phyloP scores from a whole-genome alignment of 2,888 invertebrate genomes.

The Pachydiplax longipennis region DNA sequence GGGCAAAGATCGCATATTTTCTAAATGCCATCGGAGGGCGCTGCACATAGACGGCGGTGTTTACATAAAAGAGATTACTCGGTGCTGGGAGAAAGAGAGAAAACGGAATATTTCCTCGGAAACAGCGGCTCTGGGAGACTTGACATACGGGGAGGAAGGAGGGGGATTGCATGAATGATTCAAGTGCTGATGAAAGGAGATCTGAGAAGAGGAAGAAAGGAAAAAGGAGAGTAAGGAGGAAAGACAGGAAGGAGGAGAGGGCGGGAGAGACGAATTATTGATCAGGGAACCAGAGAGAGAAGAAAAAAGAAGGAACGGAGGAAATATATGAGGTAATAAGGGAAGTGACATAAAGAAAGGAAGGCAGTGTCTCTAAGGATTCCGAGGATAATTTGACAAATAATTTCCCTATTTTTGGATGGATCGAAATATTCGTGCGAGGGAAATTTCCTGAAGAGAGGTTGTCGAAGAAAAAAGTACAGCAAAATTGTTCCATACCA shows the following conservation, averaged over 20 bases:
- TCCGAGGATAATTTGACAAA: too few relatives aligned
- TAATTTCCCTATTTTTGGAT: too few relatives aligned
- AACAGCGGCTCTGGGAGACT: neutral
- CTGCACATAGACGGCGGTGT: neutral
- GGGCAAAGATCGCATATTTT: too few relatives aligned
- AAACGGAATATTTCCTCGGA: neutral
- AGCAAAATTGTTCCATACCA: too few relatives aligned
- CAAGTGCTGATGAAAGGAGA: neutral
- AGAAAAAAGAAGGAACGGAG: neutral
- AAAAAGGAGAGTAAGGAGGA: neutral
- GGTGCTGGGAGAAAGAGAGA: neutral
- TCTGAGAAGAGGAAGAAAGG: neutral
- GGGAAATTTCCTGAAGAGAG: too few relatives aligned
- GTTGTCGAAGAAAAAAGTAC: too few relatives aligned
- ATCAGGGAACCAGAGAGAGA: neutral
- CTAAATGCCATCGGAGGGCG: neutral
- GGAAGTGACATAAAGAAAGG: neutral
- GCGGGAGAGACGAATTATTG: neutral
- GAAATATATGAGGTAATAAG: neutral
- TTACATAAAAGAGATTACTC: neutral
- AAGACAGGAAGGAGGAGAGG: neutral
- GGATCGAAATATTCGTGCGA: too few relatives aligned
- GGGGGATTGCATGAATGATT: slow-evolving; percentile 7
- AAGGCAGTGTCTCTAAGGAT: too few relatives aligned
- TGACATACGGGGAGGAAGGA: neutral